phyloP scores from a whole-genome alignment of 2,888 invertebrate genomes.

The Meghimatium bilineatum region DNA sequence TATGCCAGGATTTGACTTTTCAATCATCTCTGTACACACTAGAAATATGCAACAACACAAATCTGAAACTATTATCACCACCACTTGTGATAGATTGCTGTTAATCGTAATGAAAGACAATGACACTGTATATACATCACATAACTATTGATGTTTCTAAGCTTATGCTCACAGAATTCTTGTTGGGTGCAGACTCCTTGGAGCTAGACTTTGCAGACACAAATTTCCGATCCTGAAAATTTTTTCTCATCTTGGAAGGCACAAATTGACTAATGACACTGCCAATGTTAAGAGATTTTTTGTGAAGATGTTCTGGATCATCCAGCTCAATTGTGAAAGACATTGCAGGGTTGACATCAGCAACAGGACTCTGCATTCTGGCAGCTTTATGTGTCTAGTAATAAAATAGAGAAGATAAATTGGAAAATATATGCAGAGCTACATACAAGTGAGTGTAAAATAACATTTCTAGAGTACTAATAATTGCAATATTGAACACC shows the following conservation, averaged over 20 bases:
- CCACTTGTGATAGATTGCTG: too few relatives aligned
- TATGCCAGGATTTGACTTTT: too few relatives aligned
- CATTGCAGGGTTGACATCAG: slow-evolving; percentile 75
- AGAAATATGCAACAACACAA: too few relatives aligned
- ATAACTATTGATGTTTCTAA: neutral
- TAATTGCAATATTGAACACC: too few relatives aligned
- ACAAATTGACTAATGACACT: slow-evolving; percentile 86
- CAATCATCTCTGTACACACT: too few relatives aligned
- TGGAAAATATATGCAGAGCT: neutral
- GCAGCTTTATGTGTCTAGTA: neutral
- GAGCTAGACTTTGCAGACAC: slow-evolving; percentile 41
- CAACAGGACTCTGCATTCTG: slow-evolving; percentile 19
- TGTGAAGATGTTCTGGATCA: slow-evolving; percentile 44
- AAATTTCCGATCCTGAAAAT: slow-evolving; percentile 74
- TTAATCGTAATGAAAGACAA: too few relatives aligned
- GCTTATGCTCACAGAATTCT: slow-evolving; percentile 32
- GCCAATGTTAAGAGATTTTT: slow-evolving; percentile 76
- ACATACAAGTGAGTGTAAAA: neutral
- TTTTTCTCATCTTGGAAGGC: slow-evolving; percentile 78
- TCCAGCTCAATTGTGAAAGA: slow-evolving; percentile 91
- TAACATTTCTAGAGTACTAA: neutral
- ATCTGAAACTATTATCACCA: too few relatives aligned
- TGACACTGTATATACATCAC: too few relatives aligned
- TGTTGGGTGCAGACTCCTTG: slow-evolving; percentile 47
- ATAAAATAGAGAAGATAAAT: neutral